phyloP scores from a whole-genome alignment of 2,113 vertebrate genomes.

The Campylorhamphus procurvoides region DNA sequence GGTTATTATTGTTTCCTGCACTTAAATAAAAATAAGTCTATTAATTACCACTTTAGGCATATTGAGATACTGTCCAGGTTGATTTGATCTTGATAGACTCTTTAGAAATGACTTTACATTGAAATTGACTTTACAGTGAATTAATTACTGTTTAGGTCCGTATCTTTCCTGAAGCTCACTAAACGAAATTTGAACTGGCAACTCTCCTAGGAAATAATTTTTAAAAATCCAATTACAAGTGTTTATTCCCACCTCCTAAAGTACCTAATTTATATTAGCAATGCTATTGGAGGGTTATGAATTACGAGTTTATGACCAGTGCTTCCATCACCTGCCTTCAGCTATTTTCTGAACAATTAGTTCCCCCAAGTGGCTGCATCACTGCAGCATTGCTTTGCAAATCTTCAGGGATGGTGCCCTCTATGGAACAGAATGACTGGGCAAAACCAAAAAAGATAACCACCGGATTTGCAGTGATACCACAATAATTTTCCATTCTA shows the following conservation, averaged over 20 bases:
- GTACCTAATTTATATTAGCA: not conserved
- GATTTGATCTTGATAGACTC: not conserved
- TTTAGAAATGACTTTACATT: not conserved
- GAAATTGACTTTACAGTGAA: not conserved
- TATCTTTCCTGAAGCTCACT: not conserved
- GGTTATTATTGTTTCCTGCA: not conserved
- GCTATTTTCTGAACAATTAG: slow-evolving; percentile 34
- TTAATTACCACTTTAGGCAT: slow-evolving; percentile 29
- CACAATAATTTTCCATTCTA: not conserved
- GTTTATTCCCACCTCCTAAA: not conserved
- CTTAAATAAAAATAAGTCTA: not conserved
- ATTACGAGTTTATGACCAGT: not conserved
- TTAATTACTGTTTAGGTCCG: not conserved
- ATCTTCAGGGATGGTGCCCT: not conserved
- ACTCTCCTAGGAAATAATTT: not conserved
- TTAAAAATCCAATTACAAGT: not conserved
- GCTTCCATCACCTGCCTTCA: not conserved
- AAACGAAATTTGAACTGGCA: not conserved
- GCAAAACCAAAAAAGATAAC: not conserved
- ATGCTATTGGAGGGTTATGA: not conserved
- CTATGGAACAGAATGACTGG: not conserved
- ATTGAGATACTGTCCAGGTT: not conserved
- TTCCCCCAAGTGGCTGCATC: slow-evolving; percentile 21
- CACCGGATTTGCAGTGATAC: not conserved
- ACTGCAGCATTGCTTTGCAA: not conserved